Percentiles rank a stretch among this genome's conserved stretches.
Evolutionary conservation across 2,113 vertebrate genomes (phyloP).

Genomic region (Rhinolophus ferrumequinum): DNA sequence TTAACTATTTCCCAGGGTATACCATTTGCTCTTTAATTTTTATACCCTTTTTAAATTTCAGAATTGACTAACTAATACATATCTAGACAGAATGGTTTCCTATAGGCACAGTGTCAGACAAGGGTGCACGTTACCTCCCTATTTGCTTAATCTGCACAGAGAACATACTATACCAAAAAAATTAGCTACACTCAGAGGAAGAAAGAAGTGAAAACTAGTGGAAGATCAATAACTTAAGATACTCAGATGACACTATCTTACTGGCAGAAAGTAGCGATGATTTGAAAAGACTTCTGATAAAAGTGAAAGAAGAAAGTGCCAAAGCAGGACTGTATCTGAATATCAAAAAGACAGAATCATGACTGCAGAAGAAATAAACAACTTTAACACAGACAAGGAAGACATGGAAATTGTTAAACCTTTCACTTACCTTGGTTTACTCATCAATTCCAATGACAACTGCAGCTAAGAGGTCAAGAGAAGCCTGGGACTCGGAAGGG

Average conservation of each 20-base stretch:
- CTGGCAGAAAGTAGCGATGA: neutral
- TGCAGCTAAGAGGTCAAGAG: neutral
- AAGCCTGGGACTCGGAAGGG: neutral
- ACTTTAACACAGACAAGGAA: neutral
- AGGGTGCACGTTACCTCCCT: neutral
- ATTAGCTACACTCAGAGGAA: neutral
- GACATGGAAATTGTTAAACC: neutral
- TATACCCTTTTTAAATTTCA: neutral
- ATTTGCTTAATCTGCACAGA: neutral
- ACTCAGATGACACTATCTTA: neutral
- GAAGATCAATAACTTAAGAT: neutral
- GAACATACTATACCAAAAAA: neutral
- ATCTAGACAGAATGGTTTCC: neutral
- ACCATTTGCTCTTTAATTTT: constrained; percentile 9
- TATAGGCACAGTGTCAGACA: neutral
- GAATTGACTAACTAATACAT: neutral
- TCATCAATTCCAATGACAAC: neutral
- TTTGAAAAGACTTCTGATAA: neutral
- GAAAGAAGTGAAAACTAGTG: neutral
- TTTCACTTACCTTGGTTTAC: neutral
- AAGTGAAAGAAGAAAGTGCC: neutral
- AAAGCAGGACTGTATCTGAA: neutral
- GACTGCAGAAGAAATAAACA: neutral
- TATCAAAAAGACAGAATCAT: neutral
- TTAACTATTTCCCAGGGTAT: neutral